phyloP scores from a whole-genome alignment of 2,888 invertebrate species.

The Rotaria socialis region DNA sequence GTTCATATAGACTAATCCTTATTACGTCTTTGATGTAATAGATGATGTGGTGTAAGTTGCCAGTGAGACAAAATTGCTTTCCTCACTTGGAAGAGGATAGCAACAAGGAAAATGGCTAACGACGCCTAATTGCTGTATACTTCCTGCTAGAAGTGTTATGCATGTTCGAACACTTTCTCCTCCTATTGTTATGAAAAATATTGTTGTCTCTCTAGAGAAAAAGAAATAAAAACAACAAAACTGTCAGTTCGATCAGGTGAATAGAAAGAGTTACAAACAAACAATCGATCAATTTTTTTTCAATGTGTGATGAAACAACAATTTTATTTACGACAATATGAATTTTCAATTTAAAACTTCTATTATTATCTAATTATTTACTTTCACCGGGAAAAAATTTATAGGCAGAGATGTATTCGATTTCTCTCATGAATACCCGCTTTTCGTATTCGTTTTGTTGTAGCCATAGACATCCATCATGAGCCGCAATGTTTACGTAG shows the following conservation, averaged over 20 bases:
- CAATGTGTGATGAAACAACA: neutral
- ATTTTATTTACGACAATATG: neutral
- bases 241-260: conserved; percentile 14
- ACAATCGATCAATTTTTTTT: neutral
- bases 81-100: neutral
- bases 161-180: neutral
- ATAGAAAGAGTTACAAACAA: neutral
- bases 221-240: neutral
- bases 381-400: too few relatives aligned
- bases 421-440: too few relatives aligned
- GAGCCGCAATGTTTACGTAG: neutral
- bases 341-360: neutral
- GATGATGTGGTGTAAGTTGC: neutral
- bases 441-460: neutral
- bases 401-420: too few relatives aligned
- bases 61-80: neutral
- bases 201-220: conserved; percentile 14
- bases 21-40: conserved; percentile 14
- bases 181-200: neutral
- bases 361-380: too few relatives aligned
- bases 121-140: neutral
- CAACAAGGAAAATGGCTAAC: neutral
- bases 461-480: neutral
- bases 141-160: neutral
- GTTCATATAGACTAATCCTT: conserved; percentile 3